Evolutionary conservation across 2,888 invertebrate genomes (phyloP), one percentile per base, ranked within the genome.

Genomic region (Eremobia ochroleuca): DNA sequence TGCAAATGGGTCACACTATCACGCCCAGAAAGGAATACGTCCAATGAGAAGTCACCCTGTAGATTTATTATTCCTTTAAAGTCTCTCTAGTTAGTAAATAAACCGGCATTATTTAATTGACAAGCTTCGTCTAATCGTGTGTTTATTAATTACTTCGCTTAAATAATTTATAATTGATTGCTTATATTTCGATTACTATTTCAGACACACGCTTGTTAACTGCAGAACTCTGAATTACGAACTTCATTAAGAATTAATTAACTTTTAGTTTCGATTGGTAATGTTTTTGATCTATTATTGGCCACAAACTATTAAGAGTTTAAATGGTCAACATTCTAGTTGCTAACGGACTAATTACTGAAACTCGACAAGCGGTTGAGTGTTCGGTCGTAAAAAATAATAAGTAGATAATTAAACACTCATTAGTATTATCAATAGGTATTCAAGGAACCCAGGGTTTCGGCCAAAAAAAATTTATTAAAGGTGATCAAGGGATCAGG

Each of bases 101-200:
- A 74, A 58, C 18, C 9, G 25, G 15, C 18, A 21, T 46, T 4
- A 64, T 46, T 28, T 31, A 59, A 49, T 66, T 59, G 21, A 5
- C 13, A 58, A 58, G 49, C 21, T 81, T 70, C 28, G 13, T 37
- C n/a, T 46, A n/a, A 1, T 13, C 13, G 2, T 31, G 40, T n/a
- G 31, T n/a, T 66, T 61, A 37, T 66, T 67, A 73, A 73, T 73
- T 73, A 80, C 34, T 34, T 65, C 13, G 15, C 6, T 80, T 40
- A 21, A n/a, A 49, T 68, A n/a, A 31, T 49, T 37, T 80, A 59
- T 49, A 65, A 62, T 64, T 69, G 21, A n/a, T 71, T 28, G 2
- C 18, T 55, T 37, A 61, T 31, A 61, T 49, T 46, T 52, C 13
- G 18, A 67, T 34, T 21, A 18, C 5, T 49, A 37, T 18, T 46